Conservation (phyloP, 2,113 vertebrate genomes). For the Engraulis encrasicolus region DNA sequence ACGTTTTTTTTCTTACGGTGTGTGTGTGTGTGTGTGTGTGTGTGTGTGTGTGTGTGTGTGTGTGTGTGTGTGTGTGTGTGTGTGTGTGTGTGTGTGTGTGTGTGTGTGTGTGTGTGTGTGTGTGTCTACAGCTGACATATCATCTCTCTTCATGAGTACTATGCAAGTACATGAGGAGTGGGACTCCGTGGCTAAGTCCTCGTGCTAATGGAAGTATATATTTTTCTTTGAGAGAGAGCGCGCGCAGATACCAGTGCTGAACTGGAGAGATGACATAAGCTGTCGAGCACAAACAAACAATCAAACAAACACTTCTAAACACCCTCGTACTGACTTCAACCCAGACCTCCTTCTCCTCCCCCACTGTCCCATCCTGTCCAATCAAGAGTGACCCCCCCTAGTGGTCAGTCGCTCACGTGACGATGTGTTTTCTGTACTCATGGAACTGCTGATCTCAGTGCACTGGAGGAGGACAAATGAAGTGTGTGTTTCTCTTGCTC, state of each 20-base stretch:
- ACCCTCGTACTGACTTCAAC: background rate
- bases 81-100: constrained; percentile 27
- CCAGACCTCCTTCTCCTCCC: no score
- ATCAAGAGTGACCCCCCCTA: background rate
- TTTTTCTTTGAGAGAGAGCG: constrained; percentile 67
- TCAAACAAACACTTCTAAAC: background rate
- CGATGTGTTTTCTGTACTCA: no score
- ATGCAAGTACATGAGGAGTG: constrained; percentile 80
- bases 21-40: constrained; percentile 53
- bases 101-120: constrained; percentile 25
- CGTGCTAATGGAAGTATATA: constrained; percentile 66
- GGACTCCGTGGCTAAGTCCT: constrained; percentile 70
- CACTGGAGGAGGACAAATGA: no score
- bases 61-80: constrained; percentile 23
- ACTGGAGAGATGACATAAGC: background rate
- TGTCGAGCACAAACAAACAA: constrained; percentile 3
- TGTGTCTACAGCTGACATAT: constrained; percentile 56
- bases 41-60: constrained; percentile 15
- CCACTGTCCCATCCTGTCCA: background rate
- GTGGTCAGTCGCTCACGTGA: background rate
- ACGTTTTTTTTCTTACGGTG: constrained; percentile 65
- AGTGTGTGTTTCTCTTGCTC: background rate
- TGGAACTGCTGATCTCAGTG: no score
- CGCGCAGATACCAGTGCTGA: background rate
- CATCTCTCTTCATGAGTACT: constrained; percentile 78